Evolutionary conservation across 1,140 invertebrate genomes (phyloP).

Genomic region (Lordiphosa mommai): DNA sequence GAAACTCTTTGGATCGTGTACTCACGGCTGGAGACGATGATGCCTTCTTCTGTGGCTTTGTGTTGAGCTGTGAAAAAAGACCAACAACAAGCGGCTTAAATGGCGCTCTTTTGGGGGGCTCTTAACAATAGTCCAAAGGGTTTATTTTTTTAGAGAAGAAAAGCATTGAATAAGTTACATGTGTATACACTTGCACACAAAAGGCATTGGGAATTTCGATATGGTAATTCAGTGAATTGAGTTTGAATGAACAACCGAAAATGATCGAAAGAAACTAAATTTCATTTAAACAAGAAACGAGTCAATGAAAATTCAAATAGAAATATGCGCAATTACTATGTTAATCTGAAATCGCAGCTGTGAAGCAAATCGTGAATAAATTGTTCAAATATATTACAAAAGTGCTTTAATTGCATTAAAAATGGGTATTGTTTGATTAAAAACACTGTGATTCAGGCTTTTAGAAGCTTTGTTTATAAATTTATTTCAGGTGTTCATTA

Average conservation of each 20-base stretch:
- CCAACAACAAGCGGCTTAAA: conserved; percentile 71
- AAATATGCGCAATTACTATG: too few relatives aligned
- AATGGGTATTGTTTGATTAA: too few relatives aligned
- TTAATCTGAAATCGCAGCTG: too few relatives aligned
- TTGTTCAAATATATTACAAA: too few relatives aligned
- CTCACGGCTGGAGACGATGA: conserved; percentile 66
- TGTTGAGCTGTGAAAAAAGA: conserved; percentile 69
- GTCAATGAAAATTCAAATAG: conserved; percentile 9
- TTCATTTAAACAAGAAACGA: conserved; percentile 16
- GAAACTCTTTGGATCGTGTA: conserved; percentile 62
- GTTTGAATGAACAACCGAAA: conserved; percentile 31
- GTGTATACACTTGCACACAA: conserved; percentile 44
- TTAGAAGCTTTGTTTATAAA: too few relatives aligned
- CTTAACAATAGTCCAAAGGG: conserved; percentile 56
- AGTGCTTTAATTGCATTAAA: too few relatives aligned
- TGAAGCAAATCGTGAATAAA: too few relatives aligned
- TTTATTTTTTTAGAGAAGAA: not conserved
- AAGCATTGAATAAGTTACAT: conserved; percentile 45
- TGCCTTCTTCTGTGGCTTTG: conserved; percentile 45
- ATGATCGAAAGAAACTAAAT: conserved; percentile 33
- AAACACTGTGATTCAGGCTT: too few relatives aligned
- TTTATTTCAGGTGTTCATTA: too few relatives aligned
- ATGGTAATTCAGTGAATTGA: conserved; percentile 39
- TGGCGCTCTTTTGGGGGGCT: conserved; percentile 54
- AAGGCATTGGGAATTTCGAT: conserved; percentile 33